Conservation (phyloP, 1,140 invertebrate genomes). For the Megalonaias nervosa region DNA sequence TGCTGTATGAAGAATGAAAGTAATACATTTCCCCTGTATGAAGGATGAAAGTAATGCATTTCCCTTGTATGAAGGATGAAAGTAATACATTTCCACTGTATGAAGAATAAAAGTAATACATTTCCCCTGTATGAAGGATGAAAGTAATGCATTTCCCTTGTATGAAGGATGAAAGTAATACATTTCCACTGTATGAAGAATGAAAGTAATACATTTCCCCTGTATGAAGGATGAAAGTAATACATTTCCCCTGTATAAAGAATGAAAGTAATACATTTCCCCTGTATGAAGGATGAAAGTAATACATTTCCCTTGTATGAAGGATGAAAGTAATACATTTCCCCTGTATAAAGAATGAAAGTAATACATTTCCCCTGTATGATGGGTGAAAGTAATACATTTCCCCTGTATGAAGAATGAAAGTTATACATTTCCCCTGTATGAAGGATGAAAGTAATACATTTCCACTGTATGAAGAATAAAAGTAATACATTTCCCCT, state of each 20-base stretch:
- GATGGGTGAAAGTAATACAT: too few species aligned
- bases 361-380: background rate
- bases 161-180: background rate
- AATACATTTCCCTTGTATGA: background rate
- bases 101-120: background rate
- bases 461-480: background rate
- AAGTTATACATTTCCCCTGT: background rate
- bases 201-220: background rate
- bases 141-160: background rate
- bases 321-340: background rate
- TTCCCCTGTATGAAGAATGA: background rate
- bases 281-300: too few species aligned
- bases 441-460: too few species aligned
- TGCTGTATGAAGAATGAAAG: background rate
- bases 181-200: background rate
- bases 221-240: too few species aligned
- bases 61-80: background rate
- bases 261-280: background rate
- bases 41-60: background rate
- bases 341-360: background rate
- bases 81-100: background rate
- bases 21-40: background rate
- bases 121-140: background rate
- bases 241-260: background rate
- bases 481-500: background rate